Conservation (phyloP, 2,797 vertebrate species). For the Valencia hispanica region DNA sequence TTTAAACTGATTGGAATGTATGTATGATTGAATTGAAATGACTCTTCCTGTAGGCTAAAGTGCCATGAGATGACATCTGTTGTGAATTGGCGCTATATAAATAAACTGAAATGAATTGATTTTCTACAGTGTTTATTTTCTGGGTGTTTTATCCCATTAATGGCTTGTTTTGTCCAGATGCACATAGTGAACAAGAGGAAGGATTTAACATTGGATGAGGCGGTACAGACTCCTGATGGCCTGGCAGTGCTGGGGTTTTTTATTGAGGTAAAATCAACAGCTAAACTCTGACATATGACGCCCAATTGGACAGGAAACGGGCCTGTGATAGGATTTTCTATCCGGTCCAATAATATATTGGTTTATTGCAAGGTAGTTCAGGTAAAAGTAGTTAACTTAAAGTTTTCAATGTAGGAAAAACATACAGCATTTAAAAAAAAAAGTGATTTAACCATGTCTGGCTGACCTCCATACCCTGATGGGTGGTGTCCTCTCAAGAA, state of each 20-base stretch:
- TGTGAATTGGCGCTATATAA: too few species aligned
- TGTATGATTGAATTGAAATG: too few species aligned
- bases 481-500: background rate
- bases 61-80: too few species aligned
- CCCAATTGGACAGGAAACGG: background rate
- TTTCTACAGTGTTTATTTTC: background rate
- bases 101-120: too few species aligned
- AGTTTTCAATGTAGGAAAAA: background rate
- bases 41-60: too few species aligned
- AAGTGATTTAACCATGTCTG: background rate
- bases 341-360: background rate
- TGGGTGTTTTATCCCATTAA: background rate
- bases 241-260: slow-evolving; percentile 79
- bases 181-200: slow-evolving; percentile 77
- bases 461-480: too few species aligned
- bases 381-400: background rate
- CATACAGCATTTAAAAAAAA: background rate
- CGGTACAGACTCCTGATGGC: slow-evolving; percentile 40
- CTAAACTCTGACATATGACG: background rate
- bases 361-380: background rate
- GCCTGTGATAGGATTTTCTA: background rate
- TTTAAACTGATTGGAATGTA: too few species aligned
- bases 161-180: slow-evolving; percentile 63
- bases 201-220: slow-evolving; percentile 52
- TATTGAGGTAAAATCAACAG: slow-evolving; percentile 65